Evolutionary conservation across 2,797 vertebrate species (phyloP), one percentile per base, ranked within the genome.

Genomic region (Schizothorax lantsangensis): DNA sequence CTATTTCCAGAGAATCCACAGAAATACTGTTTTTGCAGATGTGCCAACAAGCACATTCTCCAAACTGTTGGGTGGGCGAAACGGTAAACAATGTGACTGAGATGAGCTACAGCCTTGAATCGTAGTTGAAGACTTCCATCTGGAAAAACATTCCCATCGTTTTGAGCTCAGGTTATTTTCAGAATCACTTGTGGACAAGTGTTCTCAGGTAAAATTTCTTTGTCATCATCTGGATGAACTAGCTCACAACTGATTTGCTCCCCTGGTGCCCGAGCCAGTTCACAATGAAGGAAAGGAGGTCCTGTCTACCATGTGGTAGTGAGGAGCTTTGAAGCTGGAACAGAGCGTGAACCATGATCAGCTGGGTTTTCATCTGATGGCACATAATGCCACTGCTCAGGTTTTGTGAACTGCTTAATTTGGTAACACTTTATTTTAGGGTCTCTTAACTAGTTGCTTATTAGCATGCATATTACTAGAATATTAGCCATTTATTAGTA

Each of bases 321-420:
- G 11, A 14, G 11, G 5, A 88, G 54, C 0, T 69, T 17, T 0
- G 12, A 19, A 21, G 64, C 84, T 45, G 77, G 10, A 15, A 88
- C 78, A 23, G 86, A 87, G 0, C 64, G 2, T 19, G 84, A 87
- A 1, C 57, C 62, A 40, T 85, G 72, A 3, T 90, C 75, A 23
- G 62, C 87, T 8, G 86, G 33, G 43, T 90, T 90, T 8, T 74
- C 21, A 1, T 85, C 54, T 15, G 87, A 69, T 3, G 79, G 68
- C 2, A 88, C 30, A 6, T 81, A 86, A 8, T 62, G 14, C 80
- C 74, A 79, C 15, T 84, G 52, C 9, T 82, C 40, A 75, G 26
- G 12, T 45, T 45, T 45, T 45, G 43, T 45, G 43, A 45, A 45
- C 7, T 45, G 9, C 43, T 45, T 45, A 45, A 45, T 45, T 45